These are phyloP conservation scores for Tolypeutes matacus DNA, from an alignment of 2,797 vertebrate species.

Conservation along the genomic window DNA sequence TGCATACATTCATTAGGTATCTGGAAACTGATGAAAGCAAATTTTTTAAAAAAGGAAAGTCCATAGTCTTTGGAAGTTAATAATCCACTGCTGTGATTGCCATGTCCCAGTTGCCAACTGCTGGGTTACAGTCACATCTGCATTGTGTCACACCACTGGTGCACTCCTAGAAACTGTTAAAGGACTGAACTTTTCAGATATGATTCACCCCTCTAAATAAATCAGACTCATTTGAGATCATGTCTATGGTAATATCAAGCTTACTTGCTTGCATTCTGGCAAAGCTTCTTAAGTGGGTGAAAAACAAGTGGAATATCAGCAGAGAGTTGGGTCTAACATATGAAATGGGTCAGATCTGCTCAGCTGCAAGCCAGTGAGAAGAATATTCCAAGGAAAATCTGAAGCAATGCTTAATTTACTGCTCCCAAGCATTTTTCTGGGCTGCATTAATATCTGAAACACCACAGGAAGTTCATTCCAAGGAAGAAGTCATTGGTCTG, in stretches of 20 bases:
- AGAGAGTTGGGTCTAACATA: background rate
- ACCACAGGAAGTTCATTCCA: background rate
- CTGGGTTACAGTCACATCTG: background rate
- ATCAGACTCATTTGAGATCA: background rate
- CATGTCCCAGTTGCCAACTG: background rate
- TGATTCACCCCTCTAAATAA: background rate
- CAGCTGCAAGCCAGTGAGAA: background rate
- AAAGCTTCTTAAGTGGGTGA: background rate
- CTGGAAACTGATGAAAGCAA: constrained; percentile 29
- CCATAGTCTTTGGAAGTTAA: background rate
- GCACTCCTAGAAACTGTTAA: background rate
- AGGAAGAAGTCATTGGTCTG: background rate
- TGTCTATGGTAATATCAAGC: background rate
- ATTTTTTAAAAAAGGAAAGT: background rate
- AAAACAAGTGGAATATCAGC: background rate
- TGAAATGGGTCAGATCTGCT: background rate
- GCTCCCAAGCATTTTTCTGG: background rate
- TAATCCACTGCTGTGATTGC: background rate
- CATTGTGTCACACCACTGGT: background rate
- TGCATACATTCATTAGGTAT: background rate
- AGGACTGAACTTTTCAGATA: background rate
- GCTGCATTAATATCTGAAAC: background rate
- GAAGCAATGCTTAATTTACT: background rate
- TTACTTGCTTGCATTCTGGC: background rate
- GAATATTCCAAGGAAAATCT: background rate